Percentiles rank a stretch among this genome's conserved stretches.
Evolutionary conservation across 2,113 vertebrate species (phyloP).

Genomic region (Nyctibius bracteatus): DNA sequence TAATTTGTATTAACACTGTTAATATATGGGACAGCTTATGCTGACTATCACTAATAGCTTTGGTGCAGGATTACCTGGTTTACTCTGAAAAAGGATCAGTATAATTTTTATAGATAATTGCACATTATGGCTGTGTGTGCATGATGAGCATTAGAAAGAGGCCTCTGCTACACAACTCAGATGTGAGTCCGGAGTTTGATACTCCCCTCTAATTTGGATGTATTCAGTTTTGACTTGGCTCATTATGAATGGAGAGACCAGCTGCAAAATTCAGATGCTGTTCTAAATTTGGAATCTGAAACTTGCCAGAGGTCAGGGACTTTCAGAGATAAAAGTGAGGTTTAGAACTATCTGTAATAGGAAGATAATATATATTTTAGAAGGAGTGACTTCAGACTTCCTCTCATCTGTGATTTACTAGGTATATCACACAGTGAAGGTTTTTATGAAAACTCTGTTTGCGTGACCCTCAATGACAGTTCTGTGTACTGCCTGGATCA

Average conservation of each 20-base stretch:
- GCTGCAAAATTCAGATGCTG: slow-evolving; percentile 32
- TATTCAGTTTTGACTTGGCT: slow-evolving; percentile 33
- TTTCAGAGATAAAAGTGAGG: background rate
- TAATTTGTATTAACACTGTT: background rate
- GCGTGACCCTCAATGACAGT: background rate
- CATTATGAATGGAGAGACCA: background rate
- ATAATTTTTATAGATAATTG: background rate
- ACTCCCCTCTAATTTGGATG: slow-evolving; percentile 13
- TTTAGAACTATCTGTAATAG: background rate
- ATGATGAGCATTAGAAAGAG: background rate
- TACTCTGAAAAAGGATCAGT: background rate
- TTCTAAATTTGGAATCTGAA: slow-evolving; percentile 15
- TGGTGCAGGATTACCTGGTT: background rate
- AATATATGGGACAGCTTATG: background rate
- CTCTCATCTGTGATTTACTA: background rate
- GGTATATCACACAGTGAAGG: background rate
- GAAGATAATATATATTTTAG: slow-evolving; percentile 13
- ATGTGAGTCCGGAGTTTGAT: background rate
- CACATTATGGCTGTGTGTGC: background rate
- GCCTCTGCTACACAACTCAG: background rate
- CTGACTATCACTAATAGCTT: background rate
- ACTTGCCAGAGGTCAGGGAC: background rate
- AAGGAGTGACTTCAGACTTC: background rate
- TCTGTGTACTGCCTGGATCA: background rate
- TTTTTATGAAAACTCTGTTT: background rate